Conservation (phyloP, 2,797 vertebrate genomes). For the Aulostomus chinensis region DNA sequence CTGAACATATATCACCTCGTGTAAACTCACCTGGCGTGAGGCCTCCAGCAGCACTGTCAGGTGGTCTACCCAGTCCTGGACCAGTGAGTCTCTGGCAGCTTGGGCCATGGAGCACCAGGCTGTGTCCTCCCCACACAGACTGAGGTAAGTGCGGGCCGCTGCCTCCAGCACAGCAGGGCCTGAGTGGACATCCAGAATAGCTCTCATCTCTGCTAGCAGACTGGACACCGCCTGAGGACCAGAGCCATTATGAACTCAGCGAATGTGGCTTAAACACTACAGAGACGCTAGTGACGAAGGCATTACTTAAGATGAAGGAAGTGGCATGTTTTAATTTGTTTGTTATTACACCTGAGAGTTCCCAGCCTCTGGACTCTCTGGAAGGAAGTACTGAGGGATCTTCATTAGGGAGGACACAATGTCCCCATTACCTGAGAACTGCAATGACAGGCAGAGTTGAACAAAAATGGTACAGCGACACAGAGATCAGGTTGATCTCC, state of each 20-base stretch:
- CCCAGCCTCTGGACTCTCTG: conserved; percentile 68
- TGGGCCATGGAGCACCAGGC: conserved; percentile 64
- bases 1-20: too few relatives aligned
- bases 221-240: conserved; percentile 77
- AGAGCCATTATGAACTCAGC: background rate
- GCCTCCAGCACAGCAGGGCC: conserved; percentile 81
- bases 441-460: conserved; percentile 33
- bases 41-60: conserved; percentile 75
- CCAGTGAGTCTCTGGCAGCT: conserved; percentile 76
- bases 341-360: conserved; percentile 75
- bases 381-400: conserved; percentile 88
- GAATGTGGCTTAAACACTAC: too few relatives aligned
- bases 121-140: conserved; percentile 77
- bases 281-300: background rate
- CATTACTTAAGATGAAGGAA: background rate
- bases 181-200: conserved; percentile 76
- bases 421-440: conserved; percentile 85
- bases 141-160: conserved; percentile 81
- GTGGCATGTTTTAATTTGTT: background rate
- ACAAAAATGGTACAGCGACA: background rate
- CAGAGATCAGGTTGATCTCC: background rate
- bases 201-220: conserved; percentile 80
- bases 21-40: conserved; percentile 53
- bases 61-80: conserved; percentile 78
- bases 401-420: conserved; percentile 84